phyloP scores from a whole-genome alignment of 1,140 invertebrate species.

The Phthorimaea operculella region DNA sequence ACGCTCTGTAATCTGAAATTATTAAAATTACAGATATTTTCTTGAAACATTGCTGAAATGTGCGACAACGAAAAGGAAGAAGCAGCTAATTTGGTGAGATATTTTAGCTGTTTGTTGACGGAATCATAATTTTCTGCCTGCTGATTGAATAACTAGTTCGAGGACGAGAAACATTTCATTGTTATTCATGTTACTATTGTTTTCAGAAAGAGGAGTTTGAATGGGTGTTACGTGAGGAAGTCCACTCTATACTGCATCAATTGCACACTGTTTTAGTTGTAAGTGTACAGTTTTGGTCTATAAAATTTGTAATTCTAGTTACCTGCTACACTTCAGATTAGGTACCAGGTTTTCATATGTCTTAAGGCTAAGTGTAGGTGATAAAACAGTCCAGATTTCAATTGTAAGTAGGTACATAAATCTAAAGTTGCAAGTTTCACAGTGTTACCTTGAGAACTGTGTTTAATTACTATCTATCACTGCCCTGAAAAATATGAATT shows the following conservation, averaged over 20 bases:
- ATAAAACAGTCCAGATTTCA: too few species aligned
- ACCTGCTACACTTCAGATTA: too few species aligned
- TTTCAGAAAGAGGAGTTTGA: slow-evolving; percentile 93
- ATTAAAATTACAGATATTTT: not conserved
- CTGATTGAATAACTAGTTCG: not conserved
- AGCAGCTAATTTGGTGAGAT: slow-evolving; percentile 82
- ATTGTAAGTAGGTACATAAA: too few species aligned
- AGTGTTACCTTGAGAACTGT: too few species aligned
- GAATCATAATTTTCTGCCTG: slow-evolving; percentile 1
- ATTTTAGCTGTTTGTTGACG: not conserved
- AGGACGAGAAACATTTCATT: slow-evolving; percentile 18
- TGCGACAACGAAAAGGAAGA: slow-evolving; percentile 87
- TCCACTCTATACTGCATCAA: slow-evolving; percentile 86
- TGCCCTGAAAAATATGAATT: too few species aligned
- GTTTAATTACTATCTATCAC: too few species aligned
- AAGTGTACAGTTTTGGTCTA: slow-evolving; percentile 54
- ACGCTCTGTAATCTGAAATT: not conserved
- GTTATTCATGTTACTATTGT: slow-evolving; percentile 17
- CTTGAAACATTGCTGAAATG: slow-evolving; percentile 66
- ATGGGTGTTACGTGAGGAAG: slow-evolving; percentile 91
- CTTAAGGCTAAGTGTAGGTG: too few species aligned
- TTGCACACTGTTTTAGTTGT: slow-evolving; percentile 86
- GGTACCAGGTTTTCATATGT: too few species aligned
- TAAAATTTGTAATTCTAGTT: too few species aligned
- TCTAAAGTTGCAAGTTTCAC: too few species aligned